Evolutionary conservation across 2,888 invertebrate genomes (phyloP), one percentile per base, ranked within the genome.

Genomic region (Eupithecia centaureata): DNA sequence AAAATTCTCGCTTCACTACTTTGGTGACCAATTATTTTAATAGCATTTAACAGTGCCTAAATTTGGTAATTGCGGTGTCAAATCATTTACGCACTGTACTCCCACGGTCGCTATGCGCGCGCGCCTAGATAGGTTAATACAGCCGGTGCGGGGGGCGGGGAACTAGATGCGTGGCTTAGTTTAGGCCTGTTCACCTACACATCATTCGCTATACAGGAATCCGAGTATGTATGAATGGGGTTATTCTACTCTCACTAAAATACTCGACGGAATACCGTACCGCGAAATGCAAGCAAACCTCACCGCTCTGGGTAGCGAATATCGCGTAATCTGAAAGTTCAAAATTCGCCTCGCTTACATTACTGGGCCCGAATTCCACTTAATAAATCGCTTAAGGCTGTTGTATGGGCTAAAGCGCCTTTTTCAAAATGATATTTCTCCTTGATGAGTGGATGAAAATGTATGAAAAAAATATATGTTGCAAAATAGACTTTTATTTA

Each of bases 31-130:
- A 52, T 15, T 52, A 52, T 15, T 27, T 52, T 52, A 27, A 27
- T 25, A 33, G 56, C 56, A 56, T 30, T 30, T n/a, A 10, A 56
- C 10, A n/a, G 42, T 57, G 56, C 51, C 7, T 25, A n/a, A 1
- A 30, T 30, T 32, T n/a, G 18, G 61, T 64, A 66, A 62, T 70
- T 74, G 67, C 71, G 61, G 63, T 65, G 61, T 70, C 54, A 65
- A 42, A n/a, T n/a, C n/a, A n/a, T n/a, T n/a, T n/a, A n/a, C n/a
- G n/a, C n/a, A n/a, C n/a, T n/a, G n/a, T n/a, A n/a, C n/a, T n/a
- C n/a, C n/a, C n/a, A n/a, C n/a, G n/a, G n/a, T n/a, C n/a, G n/a
- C n/a, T n/a, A n/a, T n/a, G n/a, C n/a, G n/a, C n/a, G n/a, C n/a
- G n/a, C n/a, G n/a, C n/a, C n/a, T n/a, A n/a, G n/a, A n/a, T n/a